phyloP scores from a whole-genome alignment of 2,888 invertebrate genomes.

The Pandemis heparana region DNA sequence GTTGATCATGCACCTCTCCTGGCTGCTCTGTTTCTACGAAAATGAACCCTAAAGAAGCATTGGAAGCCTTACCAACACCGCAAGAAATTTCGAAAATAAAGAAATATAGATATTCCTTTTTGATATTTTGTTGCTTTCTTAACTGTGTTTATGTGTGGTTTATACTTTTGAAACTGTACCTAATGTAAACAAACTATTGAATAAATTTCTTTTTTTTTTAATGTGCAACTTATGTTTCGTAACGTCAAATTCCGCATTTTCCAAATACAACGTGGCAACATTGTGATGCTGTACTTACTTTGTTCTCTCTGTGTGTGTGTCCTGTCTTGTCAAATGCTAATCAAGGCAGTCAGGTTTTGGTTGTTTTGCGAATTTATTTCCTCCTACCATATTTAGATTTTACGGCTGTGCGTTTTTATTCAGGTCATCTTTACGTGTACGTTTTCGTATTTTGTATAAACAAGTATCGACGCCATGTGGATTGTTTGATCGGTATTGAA shows the following conservation, averaged over 20 bases:
- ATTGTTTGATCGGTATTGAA: slow-evolving; percentile 13
- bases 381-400: slow-evolving; percentile 18
- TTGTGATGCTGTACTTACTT: neutral
- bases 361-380: slow-evolving; percentile 29
- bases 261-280: neutral
- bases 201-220: too few species aligned
- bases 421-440: slow-evolving; percentile 9
- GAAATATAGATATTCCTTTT: too few species aligned
- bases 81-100: too few species aligned
- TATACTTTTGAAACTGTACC: too few species aligned
- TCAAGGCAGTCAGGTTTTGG: slow-evolving; percentile 14
- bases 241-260: neutral
- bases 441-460: slow-evolving; percentile 2
- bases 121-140: too few species aligned
- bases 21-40: too few species aligned
- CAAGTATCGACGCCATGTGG: slow-evolving; percentile 7
- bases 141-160: too few species aligned
- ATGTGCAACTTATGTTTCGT: too few species aligned
- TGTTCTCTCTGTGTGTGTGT: neutral
- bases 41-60: too few species aligned
- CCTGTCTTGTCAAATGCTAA: slow-evolving; percentile 14
- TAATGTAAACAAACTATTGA: too few species aligned
- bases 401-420: neutral
- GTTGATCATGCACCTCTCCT: too few species aligned
- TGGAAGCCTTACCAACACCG: too few species aligned